phyloP scores from a whole-genome alignment of 2,113 vertebrate species.

The Dromas ardeola region DNA sequence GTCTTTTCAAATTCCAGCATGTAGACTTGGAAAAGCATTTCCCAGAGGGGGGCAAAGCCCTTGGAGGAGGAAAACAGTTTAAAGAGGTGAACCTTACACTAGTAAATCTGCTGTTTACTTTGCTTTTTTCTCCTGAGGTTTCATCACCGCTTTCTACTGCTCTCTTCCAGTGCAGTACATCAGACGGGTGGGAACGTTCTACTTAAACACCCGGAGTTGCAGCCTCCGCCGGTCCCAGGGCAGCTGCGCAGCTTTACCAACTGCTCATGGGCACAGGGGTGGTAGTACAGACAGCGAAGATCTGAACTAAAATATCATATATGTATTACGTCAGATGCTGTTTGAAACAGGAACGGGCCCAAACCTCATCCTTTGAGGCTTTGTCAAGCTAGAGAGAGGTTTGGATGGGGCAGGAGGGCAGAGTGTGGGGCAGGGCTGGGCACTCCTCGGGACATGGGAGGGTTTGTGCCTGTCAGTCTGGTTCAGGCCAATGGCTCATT shows the following conservation, averaged over 20 bases:
- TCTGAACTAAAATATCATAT: rapidly evolving
- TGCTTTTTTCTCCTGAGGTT: not conserved
- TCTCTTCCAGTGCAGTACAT: rapidly evolving
- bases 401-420: not conserved
- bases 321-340: not conserved
- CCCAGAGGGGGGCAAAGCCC: not conserved
- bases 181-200: not conserved
- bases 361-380: not conserved
- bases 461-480: not conserved
- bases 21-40: not conserved
- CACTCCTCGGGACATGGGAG: rapidly evolving
- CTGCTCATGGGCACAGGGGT: no score
- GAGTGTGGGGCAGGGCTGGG: not conserved
- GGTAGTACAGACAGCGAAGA: not conserved
- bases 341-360: not conserved
- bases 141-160: not conserved
- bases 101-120: not conserved
- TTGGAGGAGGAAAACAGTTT: not conserved
- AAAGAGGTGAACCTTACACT: not conserved
- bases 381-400: not conserved
- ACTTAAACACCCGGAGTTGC: not conserved
- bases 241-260: not conserved
- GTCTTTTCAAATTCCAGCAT: not conserved
- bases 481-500: not conserved
- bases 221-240: rapidly evolving